Percentiles rank a stretch among this genome's conserved stretches.
Conservation (phyloP, 1,140 invertebrate genomes). For the Papilio aristodemus region DNA sequence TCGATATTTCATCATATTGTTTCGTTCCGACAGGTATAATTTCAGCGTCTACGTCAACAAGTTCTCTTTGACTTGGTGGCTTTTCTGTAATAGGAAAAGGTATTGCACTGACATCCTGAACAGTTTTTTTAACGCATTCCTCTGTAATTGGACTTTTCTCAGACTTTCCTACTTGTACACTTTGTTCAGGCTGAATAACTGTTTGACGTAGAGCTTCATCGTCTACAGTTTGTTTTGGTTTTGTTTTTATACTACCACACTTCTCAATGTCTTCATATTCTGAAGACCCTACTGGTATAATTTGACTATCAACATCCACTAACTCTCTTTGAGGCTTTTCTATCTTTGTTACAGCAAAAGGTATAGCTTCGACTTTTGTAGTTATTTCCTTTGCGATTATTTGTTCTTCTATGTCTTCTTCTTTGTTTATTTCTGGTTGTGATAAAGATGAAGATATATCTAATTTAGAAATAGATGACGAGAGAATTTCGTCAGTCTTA, state of each 20-base stretch:
- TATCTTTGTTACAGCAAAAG: constrained; percentile 68
- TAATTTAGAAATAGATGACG: constrained; percentile 73
- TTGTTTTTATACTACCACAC: constrained; percentile 47
- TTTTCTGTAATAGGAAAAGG: constrained; percentile 69
- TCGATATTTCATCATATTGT: constrained; percentile 77
- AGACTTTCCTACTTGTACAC: constrained; percentile 37
- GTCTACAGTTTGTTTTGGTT: constrained; percentile 40
- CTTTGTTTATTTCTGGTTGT: constrained; percentile 59
- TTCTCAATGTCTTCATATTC: constrained; percentile 75
- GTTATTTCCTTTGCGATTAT: constrained; percentile 45
- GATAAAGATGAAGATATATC: constrained; percentile 66
- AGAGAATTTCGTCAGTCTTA: constrained; percentile 70
- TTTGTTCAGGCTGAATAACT: constrained; percentile 46
- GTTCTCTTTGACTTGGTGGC: constrained; percentile 65
- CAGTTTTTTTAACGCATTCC: constrained; percentile 61
- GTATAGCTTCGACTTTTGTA: constrained; percentile 54
- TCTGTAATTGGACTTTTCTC: constrained; percentile 53
- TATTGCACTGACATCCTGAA: constrained; percentile 60
- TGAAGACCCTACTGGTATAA: constrained; percentile 72
- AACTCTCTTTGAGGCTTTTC: constrained; percentile 66
- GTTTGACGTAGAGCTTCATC: constrained; percentile 51
- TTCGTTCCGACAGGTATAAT: constrained; percentile 72
- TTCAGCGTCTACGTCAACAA: constrained; percentile 73
- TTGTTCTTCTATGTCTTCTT: constrained; percentile 53
- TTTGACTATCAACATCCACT: constrained; percentile 76